phyloP scores from a whole-genome alignment of 2,888 invertebrate genomes.

The Heliconius cydno region DNA sequence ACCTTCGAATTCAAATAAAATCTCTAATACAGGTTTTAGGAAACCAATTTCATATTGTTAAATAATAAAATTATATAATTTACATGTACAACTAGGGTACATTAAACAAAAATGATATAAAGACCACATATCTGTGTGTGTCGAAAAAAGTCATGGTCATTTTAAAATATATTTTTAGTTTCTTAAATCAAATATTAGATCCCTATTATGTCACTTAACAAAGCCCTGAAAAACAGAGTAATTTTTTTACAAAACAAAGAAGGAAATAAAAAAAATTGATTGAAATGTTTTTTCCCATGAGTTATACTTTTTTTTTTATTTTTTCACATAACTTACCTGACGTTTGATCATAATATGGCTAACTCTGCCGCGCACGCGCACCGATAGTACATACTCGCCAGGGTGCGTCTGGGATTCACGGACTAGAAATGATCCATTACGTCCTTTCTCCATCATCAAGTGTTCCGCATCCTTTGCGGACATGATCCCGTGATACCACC shows the following conservation, averaged over 20 bases:
- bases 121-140: too few relatives aligned
- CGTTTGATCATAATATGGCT: conserved; percentile 98
- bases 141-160: too few relatives aligned
- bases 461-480: conserved; percentile 96
- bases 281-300: not conserved
- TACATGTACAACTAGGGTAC: too few relatives aligned
- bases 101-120: too few relatives aligned
- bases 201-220: not conserved
- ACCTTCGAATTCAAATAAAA: too few relatives aligned
- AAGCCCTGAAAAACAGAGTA: not conserved
- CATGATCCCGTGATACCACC: conserved; percentile 94
- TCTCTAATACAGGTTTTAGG: too few relatives aligned
- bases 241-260: not conserved
- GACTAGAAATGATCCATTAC: conserved; percentile 97
- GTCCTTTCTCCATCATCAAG: conserved; percentile 95
- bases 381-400: conserved; percentile 97
- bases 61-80: too few relatives aligned
- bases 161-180: too few relatives aligned
- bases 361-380: conserved; percentile 95
- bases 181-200: not conserved
- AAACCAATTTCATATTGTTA: too few relatives aligned
- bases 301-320: not conserved
- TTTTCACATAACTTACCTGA: conserved; percentile 75
- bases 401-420: conserved; percentile 98
- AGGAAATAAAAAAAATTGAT: not conserved